These are phyloP conservation scores for Sarcophilus harrisii DNA, from an alignment of 2,797 vertebrate genomes.

Conservation along the genomic window DNA sequence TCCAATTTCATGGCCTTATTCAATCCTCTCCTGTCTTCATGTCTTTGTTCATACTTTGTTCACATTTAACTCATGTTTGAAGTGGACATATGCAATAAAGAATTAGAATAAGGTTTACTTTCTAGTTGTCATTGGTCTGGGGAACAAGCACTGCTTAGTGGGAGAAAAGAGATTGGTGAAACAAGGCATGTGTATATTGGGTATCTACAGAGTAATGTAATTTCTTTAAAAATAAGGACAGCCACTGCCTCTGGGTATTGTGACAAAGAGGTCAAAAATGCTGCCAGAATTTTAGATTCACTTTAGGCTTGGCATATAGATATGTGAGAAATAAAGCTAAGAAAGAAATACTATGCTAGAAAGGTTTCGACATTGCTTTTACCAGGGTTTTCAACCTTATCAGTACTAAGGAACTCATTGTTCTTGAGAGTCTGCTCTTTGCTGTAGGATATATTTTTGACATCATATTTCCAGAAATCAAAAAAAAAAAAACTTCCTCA, in stretches of 20 bases:
- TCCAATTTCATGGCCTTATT: neutral
- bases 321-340: neutral
- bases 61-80: neutral
- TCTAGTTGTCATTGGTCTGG: neutral
- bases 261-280: neutral
- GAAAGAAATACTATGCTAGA: neutral
- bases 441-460: neutral
- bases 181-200: neutral
- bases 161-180: neutral
- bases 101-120: neutral
- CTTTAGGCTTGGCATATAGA: neutral
- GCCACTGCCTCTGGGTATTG: neutral
- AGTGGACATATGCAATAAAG: neutral
- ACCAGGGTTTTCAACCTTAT: neutral
- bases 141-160: neutral
- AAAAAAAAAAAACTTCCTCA: neutral
- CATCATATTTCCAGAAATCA: neutral
- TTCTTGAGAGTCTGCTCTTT: neutral
- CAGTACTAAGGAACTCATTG: neutral
- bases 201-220: neutral
- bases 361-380: neutral
- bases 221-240: neutral
- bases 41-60: neutral
- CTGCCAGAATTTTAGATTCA: neutral
- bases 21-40: neutral